Conservation (phyloP, 1,140 invertebrate genomes). For the Dendroctonus ponderosae region DNA sequence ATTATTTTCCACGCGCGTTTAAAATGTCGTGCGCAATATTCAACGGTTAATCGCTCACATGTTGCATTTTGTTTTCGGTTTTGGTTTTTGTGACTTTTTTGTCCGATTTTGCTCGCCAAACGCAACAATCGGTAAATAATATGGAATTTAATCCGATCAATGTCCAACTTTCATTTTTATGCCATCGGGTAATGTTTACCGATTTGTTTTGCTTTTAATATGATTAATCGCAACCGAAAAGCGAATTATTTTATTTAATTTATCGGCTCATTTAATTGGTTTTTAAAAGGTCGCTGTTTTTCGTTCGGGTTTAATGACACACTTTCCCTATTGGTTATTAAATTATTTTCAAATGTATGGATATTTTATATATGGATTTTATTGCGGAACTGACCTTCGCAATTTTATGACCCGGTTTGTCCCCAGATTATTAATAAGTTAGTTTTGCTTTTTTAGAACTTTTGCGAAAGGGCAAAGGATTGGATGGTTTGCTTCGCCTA, state of each 20-base stretch:
- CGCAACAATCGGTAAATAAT: slow-evolving; percentile 24
- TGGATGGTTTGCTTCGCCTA: no score
- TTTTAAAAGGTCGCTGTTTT: slow-evolving; percentile 23
- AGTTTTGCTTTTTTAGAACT: no score
- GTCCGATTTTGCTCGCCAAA: slow-evolving; percentile 10
- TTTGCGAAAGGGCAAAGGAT: no score
- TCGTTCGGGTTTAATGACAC: slow-evolving; percentile 22
- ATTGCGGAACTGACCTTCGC: no score
- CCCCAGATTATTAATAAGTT: no score
- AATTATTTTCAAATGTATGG: slow-evolving; percentile 27
- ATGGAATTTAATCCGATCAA: slow-evolving; percentile 25
- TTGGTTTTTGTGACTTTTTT: slow-evolving; percentile 16
- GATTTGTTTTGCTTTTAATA: slow-evolving; percentile 26
- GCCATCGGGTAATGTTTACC: slow-evolving; percentile 19
- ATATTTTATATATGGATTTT: neutral
- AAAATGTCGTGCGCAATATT: slow-evolving; percentile 26
- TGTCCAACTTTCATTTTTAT: slow-evolving; percentile 28
- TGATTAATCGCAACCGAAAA: slow-evolving; percentile 27
- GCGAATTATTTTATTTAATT: slow-evolving; percentile 30
- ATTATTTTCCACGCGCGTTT: slow-evolving; percentile 8
- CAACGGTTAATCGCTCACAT: slow-evolving; percentile 29
- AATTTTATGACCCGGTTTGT: no score
- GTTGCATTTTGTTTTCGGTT: slow-evolving; percentile 26
- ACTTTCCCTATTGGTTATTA: slow-evolving; percentile 26
- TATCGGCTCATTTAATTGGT: slow-evolving; percentile 16